Base-by-base conservation (phyloP, 2,888 invertebrate genomes). In the Vesta saturnalis region DNA sequence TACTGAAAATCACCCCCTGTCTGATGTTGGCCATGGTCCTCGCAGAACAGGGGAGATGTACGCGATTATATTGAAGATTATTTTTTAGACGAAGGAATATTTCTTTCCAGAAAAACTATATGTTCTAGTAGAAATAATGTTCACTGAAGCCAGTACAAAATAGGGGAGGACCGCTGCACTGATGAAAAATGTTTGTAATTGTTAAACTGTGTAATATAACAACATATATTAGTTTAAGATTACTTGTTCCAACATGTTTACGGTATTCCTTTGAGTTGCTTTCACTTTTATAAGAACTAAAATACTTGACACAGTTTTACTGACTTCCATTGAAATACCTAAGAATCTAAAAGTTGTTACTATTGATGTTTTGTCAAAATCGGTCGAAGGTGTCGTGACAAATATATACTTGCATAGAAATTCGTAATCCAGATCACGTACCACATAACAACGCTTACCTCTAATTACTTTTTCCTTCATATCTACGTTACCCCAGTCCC, bases 1-100 rank as follows among this genome's bases (percentile, higher is more conserved):
- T 46, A 46, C 46, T n/a, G 46, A 46, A 46, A 14, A 4, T 3
- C 46, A 46, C 15, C 46, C 46, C 10, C 12, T 46, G 3, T 4
- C 10, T 46, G 46, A 46, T 14, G 46, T 46, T 46, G 46, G 3
- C 46, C 46, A 46, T 46, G 46, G 46, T n/a, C 46, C 46, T 46
- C 46, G 46, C 12, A 12, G 46, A 46, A 46, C 3, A 46, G 46
- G 46, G 12, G 3, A 30, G 30, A 46, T 46, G 46, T 46, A 46
- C 46, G 46, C 46, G 46, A 46, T 46, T 46, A 46, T 12, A 46
- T 46, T 46, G 46, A 3, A 46, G 14, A 46, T 12, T 46, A 46
- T 46, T 46, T 46, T 46, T 46, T 46, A 46, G 15, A 46, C 14
- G 12, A 10, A 46, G 46, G 14, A 46, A 12, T 46, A 12, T 46